Conservation (phyloP, 2,888 invertebrate species). For the Petrolisthes manimaculis region DNA sequence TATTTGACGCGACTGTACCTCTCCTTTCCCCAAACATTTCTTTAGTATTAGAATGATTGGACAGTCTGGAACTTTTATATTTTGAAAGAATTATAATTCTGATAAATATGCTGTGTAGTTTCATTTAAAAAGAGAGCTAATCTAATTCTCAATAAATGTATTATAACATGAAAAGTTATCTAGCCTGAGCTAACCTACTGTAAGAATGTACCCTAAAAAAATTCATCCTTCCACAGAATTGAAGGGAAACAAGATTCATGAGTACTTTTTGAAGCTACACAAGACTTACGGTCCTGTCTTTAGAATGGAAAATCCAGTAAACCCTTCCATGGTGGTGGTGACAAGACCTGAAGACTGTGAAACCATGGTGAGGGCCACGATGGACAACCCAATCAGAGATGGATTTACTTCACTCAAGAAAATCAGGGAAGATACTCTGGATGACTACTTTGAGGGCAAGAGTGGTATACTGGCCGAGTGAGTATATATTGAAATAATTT, state of each 20-base stretch:
- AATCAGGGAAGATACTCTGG: slow-evolving; percentile 69
- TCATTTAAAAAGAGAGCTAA: no score
- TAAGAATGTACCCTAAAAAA: no score
- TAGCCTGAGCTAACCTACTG: no score
- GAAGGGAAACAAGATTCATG: neutral
- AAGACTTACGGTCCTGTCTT: slow-evolving; percentile 36
- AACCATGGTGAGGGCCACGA: slow-evolving; percentile 70
- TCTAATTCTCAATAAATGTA: no score
- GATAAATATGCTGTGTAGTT: no score
- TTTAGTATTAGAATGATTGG: no score
- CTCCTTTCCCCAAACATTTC: no score
- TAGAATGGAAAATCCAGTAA: slow-evolving; percentile 28
- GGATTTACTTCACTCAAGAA: slow-evolving; percentile 71
- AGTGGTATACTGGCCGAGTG: slow-evolving; percentile 72
- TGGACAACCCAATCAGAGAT: slow-evolving; percentile 70
- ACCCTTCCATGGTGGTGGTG: slow-evolving; percentile 15
- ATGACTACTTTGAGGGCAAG: slow-evolving; percentile 68
- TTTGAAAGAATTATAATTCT: no score
- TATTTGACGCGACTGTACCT: no score
- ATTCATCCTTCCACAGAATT: no score
- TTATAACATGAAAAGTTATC: no score
- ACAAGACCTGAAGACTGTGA: slow-evolving; percentile 73
- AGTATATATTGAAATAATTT: slow-evolving; percentile 52
- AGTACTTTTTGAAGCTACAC: slow-evolving; percentile 21
- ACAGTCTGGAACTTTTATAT: no score